Conservation (phyloP, 1,140 invertebrate genomes). For the Apocrypta bakeri region DNA sequence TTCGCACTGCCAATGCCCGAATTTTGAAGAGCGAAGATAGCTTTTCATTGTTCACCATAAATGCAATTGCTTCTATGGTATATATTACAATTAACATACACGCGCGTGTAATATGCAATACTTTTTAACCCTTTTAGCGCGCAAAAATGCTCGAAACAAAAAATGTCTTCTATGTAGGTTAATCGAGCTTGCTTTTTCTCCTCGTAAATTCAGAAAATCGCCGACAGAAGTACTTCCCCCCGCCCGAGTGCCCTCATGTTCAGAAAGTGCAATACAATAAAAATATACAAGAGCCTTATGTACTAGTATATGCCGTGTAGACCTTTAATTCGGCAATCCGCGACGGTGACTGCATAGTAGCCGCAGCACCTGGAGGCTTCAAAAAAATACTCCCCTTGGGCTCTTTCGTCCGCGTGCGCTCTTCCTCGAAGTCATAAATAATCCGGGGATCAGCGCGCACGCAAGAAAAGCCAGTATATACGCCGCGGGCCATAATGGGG, state of each 20-base stretch:
- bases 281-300: neutral
- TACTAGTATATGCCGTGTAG: neutral
- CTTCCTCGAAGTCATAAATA: constrained; percentile 49
- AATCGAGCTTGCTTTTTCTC: constrained; percentile 1
- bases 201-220: neutral
- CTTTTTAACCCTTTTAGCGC: too few relatives aligned
- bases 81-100: constrained; percentile 35
- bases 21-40: too few relatives aligned
- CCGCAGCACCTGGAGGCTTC: constrained; percentile 25
- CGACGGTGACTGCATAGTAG: neutral
- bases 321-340: constrained; percentile 42
- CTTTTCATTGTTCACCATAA: too few relatives aligned
- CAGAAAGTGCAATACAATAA: too few relatives aligned
- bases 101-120: constrained; percentile 22
- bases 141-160: neutral
- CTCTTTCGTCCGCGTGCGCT: neutral
- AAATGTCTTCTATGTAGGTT: neutral
- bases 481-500: constrained; percentile 34
- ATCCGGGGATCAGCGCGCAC: constrained; percentile 34
- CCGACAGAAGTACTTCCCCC: too few relatives aligned
- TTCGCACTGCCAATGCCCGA: too few relatives aligned
- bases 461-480: constrained; percentile 33
- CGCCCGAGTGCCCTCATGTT: too few relatives aligned
- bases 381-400: constrained; percentile 21
- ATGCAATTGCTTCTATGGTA: too few relatives aligned